phyloP scores from a whole-genome alignment of 2,888 invertebrate genomes.

The Leucania comma region DNA sequence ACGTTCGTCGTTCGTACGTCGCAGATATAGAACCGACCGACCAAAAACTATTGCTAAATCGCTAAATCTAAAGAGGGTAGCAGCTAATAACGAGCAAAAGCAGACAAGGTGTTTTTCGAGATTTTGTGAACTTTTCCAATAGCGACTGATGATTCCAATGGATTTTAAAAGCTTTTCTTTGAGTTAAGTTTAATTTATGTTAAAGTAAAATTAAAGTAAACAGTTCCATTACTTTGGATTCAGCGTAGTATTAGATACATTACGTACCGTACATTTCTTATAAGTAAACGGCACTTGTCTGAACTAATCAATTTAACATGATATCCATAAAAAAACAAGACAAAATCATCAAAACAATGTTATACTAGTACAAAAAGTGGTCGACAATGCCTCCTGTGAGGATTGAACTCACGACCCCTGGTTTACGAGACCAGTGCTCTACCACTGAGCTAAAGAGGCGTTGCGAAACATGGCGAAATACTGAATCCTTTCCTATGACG shows the following conservation, averaged over 20 bases:
- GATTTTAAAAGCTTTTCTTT: neutral
- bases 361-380: slow-evolving; percentile 31
- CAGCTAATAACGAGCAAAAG: neutral
- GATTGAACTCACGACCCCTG: slow-evolving; percentile 96
- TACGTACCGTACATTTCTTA: neutral
- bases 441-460: slow-evolving; percentile 96
- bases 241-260: neutral
- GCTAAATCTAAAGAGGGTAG: too few species aligned
- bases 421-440: slow-evolving; percentile 96
- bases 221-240: neutral
- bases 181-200: too few species aligned
- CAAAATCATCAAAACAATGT: slow-evolving; percentile 12
- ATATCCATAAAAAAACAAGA: neutral
- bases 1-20: too few species aligned
- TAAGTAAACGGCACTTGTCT: neutral
- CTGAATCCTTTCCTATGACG: slow-evolving; percentile 55
- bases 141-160: neutral
- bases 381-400: slow-evolving; percentile 93
- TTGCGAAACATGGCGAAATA: slow-evolving; percentile 77
- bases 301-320: neutral
- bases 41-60: neutral
- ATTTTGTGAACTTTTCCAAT: neutral
- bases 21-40: neutral
- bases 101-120: neutral
- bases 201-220: too few species aligned